Evolutionary conservation across 1,140 invertebrate species (phyloP), one percentile per base, ranked within the genome.

Genomic region (Sarcophaga peregrina): DNA sequence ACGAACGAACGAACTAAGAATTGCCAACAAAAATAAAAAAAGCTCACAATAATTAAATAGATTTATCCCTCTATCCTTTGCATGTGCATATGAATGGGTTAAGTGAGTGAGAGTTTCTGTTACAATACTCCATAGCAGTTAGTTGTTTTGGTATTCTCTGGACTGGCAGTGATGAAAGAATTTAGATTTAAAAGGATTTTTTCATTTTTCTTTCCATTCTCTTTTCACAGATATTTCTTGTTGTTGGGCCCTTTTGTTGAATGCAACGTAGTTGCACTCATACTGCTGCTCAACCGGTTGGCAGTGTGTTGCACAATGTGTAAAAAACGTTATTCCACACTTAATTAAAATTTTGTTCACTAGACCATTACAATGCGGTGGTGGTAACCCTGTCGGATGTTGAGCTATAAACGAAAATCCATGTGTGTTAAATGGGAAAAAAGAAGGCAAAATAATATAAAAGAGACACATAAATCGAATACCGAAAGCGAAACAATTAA

Each of bases 301-400:
- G 13, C 15, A 13, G 13, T n/a, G 25, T 37, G 25, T 37, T 37
- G 25, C 25, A 37, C 25, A 37, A 37, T 2, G 25, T 37, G 25
- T 52, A 52, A 10, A 68, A 68, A 68, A 68, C 17, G 8, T 25
- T 68, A 25, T 68, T 20, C 62, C 62, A 68, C 62, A 68, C 62
- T 68, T 68, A 68, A 68, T 68, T 68, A 68, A 68, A 68, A 68
- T 68, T 68, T 68, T 68, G 62, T 68, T 68, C 62, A 25, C 62
- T 68, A 68, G 62, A 68, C 62, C 62, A 68, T 68, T 9, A 68
- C 62, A 68, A 17, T 68, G n/a, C 20, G 17, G 17, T 68, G 62
- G 62, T 68, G 62, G 62, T 20, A 68, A 68, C 17, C 62, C 62
- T 68, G 17, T 9, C 17, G 62, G 62, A n/a, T 68, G 62, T 68